These are phyloP conservation scores for Noctua janthe DNA, from an alignment of 2,888 invertebrate species.

Conservation along the genomic window DNA sequence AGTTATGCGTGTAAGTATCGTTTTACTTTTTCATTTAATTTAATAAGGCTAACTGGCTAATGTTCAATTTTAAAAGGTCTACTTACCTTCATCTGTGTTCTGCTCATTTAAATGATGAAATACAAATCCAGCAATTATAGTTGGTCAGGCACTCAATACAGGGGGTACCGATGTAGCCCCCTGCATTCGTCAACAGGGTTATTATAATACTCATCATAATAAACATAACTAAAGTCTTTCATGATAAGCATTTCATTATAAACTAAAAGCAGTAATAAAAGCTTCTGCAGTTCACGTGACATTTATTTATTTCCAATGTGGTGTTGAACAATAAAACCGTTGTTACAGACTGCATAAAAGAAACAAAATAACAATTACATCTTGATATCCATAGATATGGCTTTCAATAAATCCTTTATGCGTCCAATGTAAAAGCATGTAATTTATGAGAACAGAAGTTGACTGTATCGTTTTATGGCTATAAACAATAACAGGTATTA, in stretches of 20 bases:
- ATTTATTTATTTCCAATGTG: slow-evolving; percentile 10
- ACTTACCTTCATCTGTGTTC: no score
- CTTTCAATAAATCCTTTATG: background rate
- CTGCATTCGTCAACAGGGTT: background rate
- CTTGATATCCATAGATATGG: background rate
- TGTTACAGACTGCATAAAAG: slow-evolving; percentile 2
- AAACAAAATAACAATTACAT: slow-evolving; percentile 15
- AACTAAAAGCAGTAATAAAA: background rate
- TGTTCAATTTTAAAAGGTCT: background rate
- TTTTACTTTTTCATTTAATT: slow-evolving; percentile 7
- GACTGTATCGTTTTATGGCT: background rate
- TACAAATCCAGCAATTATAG: background rate
- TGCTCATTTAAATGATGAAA: background rate
- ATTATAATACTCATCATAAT: background rate
- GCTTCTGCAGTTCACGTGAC: background rate
- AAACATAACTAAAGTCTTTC: background rate
- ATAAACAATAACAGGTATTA: slow-evolving; percentile 1
- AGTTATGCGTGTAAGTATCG: slow-evolving; percentile 92
- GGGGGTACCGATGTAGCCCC: background rate
- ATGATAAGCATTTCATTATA: background rate
- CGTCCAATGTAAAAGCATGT: background rate
- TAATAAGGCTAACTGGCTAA: background rate
- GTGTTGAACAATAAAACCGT: slow-evolving; percentile 34
- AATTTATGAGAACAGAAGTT: background rate
- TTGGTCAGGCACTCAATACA: background rate